Conservation (phyloP, 1,140 invertebrate species). For the Spodoptera litura region DNA sequence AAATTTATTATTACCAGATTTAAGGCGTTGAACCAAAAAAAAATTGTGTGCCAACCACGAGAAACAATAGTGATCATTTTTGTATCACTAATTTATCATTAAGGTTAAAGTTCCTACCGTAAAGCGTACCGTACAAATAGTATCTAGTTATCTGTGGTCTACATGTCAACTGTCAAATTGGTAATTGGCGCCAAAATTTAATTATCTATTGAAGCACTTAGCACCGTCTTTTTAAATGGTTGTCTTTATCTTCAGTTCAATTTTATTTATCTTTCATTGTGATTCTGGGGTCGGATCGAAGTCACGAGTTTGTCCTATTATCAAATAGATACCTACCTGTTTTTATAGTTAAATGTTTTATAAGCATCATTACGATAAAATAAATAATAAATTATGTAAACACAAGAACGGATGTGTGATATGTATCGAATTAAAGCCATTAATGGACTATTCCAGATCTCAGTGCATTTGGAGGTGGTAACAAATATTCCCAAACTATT, state of each 20-base stretch:
- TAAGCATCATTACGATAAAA: not conserved
- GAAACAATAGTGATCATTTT: not conserved
- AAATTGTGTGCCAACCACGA: not conserved
- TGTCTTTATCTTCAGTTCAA: not conserved
- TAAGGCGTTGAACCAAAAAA: not conserved
- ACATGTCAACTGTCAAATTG: constrained; percentile 28
- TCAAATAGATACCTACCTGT: not conserved
- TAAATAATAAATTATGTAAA: not conserved
- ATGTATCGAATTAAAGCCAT: no score
- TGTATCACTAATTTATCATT: not conserved
- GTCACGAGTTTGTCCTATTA: constrained; percentile 31
- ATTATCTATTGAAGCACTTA: not conserved
- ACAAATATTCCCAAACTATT: no score
- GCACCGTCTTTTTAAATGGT: not conserved
- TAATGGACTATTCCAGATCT: no score
- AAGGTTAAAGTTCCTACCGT: constrained; percentile 1
- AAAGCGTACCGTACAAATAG: not conserved
- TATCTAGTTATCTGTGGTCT: constrained; percentile 17
- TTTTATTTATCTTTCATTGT: no score
- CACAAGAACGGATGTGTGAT: not conserved
- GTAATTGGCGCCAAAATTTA: constrained; percentile 26
- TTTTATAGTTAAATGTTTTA: no score
- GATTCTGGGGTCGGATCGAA: not conserved
- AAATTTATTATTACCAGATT: no score
- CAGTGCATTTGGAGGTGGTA: no score